Evolutionary conservation across 2,113 vertebrate genomes (phyloP), one percentile per base, ranked within the genome.

Genomic region (Amphiprion percula): DNA sequence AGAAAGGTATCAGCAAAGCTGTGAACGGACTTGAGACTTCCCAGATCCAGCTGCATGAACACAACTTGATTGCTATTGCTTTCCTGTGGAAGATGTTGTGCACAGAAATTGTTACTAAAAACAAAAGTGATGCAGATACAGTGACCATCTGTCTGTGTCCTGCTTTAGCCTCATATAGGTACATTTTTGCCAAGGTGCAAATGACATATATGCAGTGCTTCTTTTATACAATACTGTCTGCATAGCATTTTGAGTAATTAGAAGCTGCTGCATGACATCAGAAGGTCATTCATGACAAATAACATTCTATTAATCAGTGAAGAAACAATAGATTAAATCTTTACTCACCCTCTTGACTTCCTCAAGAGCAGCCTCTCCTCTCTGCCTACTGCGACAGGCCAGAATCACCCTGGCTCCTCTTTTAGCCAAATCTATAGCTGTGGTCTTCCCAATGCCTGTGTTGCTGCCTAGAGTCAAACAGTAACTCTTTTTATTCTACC

Each of bases 41-140:
- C 94, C 84, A 99, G 93, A 89, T 99, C 95, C 91, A 98, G 85
- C 1, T 93, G 91, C 97, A 98, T 98, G 90, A 96, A 97, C 52
- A 87, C 79, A 74, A 99, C 95, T 78, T 97, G 91, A 1, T 79
- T 81, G 86, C 96, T 98, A 15, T 95, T 88, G 5, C 91, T 95
- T 52, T 94, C 91, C 95, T 96, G 82, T 8, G 55, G 37, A 12
- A 80, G 10, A 61, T 8, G 16, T 2, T 15, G 11, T 41, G 10
- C 33, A 19, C 33, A 39, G 21, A 19, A 50, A 19, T 17, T 55
- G 10, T 24, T 17, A 1, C 1, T 19, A 3, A 50, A 50, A 17
- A 46, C 12, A 4, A 21, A 39, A 41, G 11, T 21, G n/a, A 44
- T 16, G 4, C 41, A 44, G 41, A 44, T 15, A 15, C 7, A 37